These are phyloP conservation scores for Syngnathus floridae DNA, from an alignment of 2,113 vertebrate genomes.

Conservation along the genomic window DNA sequence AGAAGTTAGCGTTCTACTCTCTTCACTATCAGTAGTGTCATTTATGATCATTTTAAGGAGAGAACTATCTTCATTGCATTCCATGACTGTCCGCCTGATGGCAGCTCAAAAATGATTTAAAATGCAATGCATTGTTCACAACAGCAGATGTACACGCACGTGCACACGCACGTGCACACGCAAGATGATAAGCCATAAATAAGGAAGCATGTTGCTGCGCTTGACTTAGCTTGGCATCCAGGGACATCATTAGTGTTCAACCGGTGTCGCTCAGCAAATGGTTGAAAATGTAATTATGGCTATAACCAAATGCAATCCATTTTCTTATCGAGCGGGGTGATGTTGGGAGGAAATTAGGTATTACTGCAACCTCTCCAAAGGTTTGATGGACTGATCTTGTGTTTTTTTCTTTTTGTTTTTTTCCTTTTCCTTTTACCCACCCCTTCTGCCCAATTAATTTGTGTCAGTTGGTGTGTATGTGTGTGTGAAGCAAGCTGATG, in stretches of 20 bases:
- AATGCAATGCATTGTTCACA: not conserved
- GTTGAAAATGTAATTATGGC: slow-evolving; percentile 45
- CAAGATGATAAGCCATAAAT: slow-evolving; percentile 18
- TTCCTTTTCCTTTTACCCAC: too few relatives aligned
- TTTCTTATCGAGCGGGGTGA: slow-evolving; percentile 39
- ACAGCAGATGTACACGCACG: not conserved
- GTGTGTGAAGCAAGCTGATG: slow-evolving; percentile 23
- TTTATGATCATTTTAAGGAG: slow-evolving; percentile 19
- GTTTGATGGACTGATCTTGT: slow-evolving; percentile 47
- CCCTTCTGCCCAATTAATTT: slow-evolving; percentile 48
- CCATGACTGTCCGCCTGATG: slow-evolving; percentile 6
- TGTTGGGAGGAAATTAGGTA: slow-evolving; percentile 61
- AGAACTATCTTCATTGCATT: not conserved
- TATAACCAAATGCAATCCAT: slow-evolving; percentile 40
- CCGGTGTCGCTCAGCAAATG: slow-evolving; percentile 39
- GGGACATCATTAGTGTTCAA: slow-evolving; percentile 44
- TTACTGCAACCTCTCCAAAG: slow-evolving; percentile 29
- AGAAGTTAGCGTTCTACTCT: not conserved
- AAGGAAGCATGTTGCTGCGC: slow-evolving; percentile 22
- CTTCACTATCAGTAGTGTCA: not conserved
- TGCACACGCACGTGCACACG: not conserved
- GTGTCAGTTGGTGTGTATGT: slow-evolving; percentile 32
- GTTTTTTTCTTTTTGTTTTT: slow-evolving; percentile 19
- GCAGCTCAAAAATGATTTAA: slow-evolving; percentile 15
- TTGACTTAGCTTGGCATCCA: slow-evolving; percentile 28